A percentile compares a stretch with the other conserved stretches of the same genome.
Evolutionary conservation across 2,888 invertebrate genomes (phyloP).

Genomic region (Agrochola macilenta): DNA sequence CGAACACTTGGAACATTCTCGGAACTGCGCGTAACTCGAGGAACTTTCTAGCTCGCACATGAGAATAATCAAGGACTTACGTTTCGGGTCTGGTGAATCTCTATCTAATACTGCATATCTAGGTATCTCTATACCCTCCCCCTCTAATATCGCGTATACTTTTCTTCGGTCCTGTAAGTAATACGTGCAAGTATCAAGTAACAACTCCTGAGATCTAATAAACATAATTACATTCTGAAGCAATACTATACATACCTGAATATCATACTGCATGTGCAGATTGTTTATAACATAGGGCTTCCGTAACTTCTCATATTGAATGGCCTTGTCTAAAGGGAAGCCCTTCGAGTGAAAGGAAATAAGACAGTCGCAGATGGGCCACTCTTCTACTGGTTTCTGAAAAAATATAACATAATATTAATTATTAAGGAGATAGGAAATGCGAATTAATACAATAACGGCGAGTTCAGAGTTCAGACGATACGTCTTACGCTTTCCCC

Average conservation of each 20-base stretch:
- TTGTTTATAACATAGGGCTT: constrained; percentile 99
- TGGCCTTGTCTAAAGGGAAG: constrained; percentile 99
- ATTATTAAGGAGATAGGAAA: constrained; percentile 17
- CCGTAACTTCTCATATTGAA: constrained; percentile 97
- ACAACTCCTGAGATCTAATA: constrained; percentile 41
- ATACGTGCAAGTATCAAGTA: constrained; percentile 45
- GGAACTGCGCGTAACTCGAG: constrained; percentile 3
- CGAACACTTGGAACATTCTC: constrained; percentile 14
- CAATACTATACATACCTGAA: constrained; percentile 92
- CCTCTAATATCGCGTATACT: constrained; percentile 98
- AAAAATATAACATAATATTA: constrained; percentile 59
- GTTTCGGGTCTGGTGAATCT: constrained; percentile 97
- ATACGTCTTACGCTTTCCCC: constrained; percentile 48
- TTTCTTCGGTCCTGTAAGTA: constrained; percentile 94
- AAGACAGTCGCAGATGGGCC: constrained; percentile 99
- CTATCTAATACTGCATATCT: constrained; percentile 99
- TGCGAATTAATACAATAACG: constrained; percentile 45
- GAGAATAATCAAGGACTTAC: constrained; percentile 88
- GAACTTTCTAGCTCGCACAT: constrained; percentile 20
- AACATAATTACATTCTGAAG: constrained; percentile 13
- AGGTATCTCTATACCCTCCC: constrained; percentile 99
- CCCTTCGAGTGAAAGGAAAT: constrained; percentile 99
- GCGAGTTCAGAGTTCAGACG: constrained; percentile 42
- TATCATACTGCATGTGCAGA: constrained; percentile 99
- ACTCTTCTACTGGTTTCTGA: constrained; percentile 98